Conservation (phyloP, 2,113 vertebrate genomes). For the Rutilus rutilus region DNA sequence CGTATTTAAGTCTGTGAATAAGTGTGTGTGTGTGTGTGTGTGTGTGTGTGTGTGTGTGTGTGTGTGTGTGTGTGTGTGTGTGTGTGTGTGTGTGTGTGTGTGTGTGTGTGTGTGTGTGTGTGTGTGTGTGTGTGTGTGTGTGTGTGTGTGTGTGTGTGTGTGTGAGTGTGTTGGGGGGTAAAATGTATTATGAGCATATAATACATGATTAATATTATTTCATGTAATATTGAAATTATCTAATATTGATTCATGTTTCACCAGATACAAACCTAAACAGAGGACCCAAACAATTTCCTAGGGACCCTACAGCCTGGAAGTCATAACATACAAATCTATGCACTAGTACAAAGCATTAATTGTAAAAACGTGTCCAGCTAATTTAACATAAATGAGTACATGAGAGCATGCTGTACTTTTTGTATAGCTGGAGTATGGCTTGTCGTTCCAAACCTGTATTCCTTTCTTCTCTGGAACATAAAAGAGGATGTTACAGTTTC, state of each 20-base stretch:
- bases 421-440: neutral
- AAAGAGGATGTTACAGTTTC: too few species aligned
- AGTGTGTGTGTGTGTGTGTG: neutral
- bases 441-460: too few species aligned
- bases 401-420: neutral
- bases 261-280: constrained; percentile 1
- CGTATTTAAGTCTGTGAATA: neutral
- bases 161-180: neutral
- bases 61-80: neutral
- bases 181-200: constrained; percentile 10
- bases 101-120: neutral
- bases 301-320: neutral
- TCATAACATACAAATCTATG: neutral
- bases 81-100: neutral
- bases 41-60: neutral
- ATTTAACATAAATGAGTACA: neutral
- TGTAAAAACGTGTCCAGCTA: neutral
- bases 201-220: too few species aligned
- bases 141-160: neutral
- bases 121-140: neutral
- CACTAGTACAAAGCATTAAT: neutral
- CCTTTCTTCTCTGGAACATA: too few species aligned
- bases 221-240: too few species aligned
- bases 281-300: neutral
- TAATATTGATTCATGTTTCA: constrained; percentile 21